A percentile compares a stretch with the other conserved stretches of the same genome.
Conservation (phyloP, 2,888 invertebrate genomes). For the Epicampocera succincta region DNA sequence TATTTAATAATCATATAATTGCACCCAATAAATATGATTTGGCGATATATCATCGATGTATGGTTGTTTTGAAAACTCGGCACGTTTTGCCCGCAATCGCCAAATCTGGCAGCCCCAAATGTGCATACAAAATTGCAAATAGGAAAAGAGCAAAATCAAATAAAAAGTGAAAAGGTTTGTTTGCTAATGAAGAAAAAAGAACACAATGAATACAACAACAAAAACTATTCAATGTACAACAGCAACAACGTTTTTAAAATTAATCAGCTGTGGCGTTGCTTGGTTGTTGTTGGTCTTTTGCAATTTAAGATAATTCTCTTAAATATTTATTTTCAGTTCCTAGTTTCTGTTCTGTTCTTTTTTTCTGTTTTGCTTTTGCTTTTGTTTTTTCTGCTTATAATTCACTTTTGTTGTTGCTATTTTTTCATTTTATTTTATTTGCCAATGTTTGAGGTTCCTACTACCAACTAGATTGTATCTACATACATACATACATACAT, state of each 20-base stretch:
- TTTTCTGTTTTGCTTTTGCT: conserved; percentile 41
- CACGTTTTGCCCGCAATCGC: too few relatives aligned
- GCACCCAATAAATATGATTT: too few relatives aligned
- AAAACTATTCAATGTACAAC: conserved; percentile 7
- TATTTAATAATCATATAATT: too few relatives aligned
- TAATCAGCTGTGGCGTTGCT: conserved; percentile 58
- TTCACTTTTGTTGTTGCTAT: conserved; percentile 24
- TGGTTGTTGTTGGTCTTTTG: conserved; percentile 50
- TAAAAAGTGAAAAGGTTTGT: conserved; percentile 68
- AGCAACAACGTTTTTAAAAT: conserved; percentile 39
- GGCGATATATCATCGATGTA: too few relatives aligned
- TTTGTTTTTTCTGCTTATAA: too few relatives aligned
- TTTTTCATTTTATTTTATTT: conserved; percentile 29
- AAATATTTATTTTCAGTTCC: conserved; percentile 32
- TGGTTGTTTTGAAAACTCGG: too few relatives aligned
- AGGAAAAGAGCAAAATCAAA: conserved; percentile 22
- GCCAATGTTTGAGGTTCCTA: conserved; percentile 67
- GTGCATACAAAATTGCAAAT: conserved; percentile 58
- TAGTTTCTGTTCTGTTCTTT: conserved; percentile 38
- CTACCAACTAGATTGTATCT: conserved; percentile 50
- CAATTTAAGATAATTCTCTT: conserved; percentile 65
- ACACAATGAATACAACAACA: conserved; percentile 34
- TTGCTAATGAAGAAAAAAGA: conserved; percentile 35
- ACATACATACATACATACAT: too few relatives aligned
- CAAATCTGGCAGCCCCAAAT: neutral